Conservation (phyloP, 2,113 vertebrate genomes). For the Poecile atricapillus region DNA sequence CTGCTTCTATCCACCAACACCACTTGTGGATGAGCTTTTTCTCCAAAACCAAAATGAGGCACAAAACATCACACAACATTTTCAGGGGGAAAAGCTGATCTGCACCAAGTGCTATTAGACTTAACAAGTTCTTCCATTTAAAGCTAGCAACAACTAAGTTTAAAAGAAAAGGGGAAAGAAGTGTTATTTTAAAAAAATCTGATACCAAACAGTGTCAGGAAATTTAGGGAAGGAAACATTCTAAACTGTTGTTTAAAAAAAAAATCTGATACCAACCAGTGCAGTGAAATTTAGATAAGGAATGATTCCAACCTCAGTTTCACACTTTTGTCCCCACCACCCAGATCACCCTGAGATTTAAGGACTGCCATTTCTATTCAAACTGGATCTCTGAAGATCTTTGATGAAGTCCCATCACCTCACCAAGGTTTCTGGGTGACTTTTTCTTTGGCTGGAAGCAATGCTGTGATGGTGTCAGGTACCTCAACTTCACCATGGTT, state of each 20-base stretch:
- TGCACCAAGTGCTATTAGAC: fast-evolving
- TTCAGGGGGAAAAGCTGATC: not conserved
- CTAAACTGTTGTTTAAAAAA: not conserved
- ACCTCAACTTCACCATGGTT: not conserved
- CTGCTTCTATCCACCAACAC: not conserved
- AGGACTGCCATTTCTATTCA: not conserved
- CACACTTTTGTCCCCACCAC: not conserved
- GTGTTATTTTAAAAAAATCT: not conserved
- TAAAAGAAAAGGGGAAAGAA: not conserved
- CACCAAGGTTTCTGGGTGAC: not conserved
- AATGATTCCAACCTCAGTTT: not conserved
- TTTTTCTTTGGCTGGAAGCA: not conserved
- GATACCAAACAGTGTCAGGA: not conserved
- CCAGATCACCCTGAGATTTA: fast-evolving
- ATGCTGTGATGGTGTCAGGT: not conserved
- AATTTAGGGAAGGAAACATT: not conserved
- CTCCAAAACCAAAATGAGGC: not conserved
- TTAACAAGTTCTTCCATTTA: not conserved
- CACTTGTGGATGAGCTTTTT: fast-evolving
- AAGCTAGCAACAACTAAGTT: not conserved
- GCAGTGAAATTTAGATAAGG: not conserved
- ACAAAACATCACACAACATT: fast-evolving
- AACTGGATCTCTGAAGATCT: not conserved
- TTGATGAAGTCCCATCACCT: not conserved
- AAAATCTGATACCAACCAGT: not conserved